Evolutionary conservation across 2,113 vertebrate genomes (phyloP).

Genomic region (Hemichromis elongatus): DNA sequence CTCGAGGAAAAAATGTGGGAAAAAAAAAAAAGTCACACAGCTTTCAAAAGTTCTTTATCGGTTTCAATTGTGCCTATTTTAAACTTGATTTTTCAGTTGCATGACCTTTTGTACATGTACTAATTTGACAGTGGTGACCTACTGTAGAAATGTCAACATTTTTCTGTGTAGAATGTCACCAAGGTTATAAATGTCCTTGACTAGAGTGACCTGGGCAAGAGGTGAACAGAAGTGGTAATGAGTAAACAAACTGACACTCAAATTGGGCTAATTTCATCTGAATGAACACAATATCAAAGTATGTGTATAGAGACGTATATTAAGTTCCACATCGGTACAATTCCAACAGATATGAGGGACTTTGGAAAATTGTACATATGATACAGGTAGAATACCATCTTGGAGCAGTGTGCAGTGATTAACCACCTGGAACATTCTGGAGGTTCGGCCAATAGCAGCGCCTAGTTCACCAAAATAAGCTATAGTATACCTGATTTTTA

Average conservation of each 20-base stretch:
- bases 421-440: not conserved
- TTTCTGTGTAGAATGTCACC: not conserved
- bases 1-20: not conserved
- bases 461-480: not conserved
- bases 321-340: not conserved
- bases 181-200: not conserved
- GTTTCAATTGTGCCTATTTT: not conserved
- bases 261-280: not conserved
- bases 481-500: not conserved
- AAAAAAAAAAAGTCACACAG: fast-evolving
- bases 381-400: not conserved
- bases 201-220: not conserved
- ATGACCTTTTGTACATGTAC: not conserved
- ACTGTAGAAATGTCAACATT: not conserved
- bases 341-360: not conserved
- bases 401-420: not conserved
- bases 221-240: fast-evolving
- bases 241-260: not conserved
- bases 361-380: not conserved
- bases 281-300: not conserved
- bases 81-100: not conserved
- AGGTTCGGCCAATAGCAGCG: not conserved
- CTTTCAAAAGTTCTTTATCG: not conserved
- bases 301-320: not conserved
- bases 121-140: not conserved